These are phyloP conservation scores for Drosophila birchii DNA, from an alignment of 2,888 invertebrate species.

Conservation along the genomic window DNA sequence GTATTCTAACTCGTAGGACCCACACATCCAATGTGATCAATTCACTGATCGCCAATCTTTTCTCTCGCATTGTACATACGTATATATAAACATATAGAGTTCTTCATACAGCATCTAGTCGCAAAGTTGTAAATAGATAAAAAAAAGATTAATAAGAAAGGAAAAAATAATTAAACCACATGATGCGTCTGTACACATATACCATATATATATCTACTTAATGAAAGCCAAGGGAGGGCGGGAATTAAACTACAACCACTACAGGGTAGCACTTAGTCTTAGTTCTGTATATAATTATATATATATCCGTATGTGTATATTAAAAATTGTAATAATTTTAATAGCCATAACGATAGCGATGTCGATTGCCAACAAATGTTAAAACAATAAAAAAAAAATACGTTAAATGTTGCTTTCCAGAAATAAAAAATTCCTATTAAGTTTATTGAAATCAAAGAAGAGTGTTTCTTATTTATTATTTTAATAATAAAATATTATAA, in stretches of 20 bases:
- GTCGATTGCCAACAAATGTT: constrained; percentile 29
- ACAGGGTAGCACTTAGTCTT: constrained; percentile 38
- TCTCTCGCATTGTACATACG: constrained; percentile 45
- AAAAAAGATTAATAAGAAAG: neutral
- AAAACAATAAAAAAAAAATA: constrained; percentile 5
- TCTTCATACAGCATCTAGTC: constrained; percentile 74
- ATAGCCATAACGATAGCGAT: constrained; percentile 29
- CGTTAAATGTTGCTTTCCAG: constrained; percentile 61
- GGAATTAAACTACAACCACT: constrained; percentile 35
- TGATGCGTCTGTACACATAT: constrained; percentile 19
- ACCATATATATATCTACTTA: constrained; percentile 9
- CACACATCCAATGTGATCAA: constrained; percentile 4
- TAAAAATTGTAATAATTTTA: constrained; percentile 10
- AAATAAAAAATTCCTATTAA: constrained; percentile 73
- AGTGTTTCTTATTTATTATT: neutral
- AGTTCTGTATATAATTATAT: constrained; percentile 21
- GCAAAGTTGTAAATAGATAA: constrained; percentile 63
- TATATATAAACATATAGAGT: constrained; percentile 49
- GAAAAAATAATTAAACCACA: neutral
- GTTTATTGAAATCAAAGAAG: constrained; percentile 18
- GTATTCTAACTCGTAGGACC: constrained; percentile 60
- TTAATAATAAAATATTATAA: too few relatives aligned
- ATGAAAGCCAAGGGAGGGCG: constrained; percentile 25
- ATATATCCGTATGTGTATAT: constrained; percentile 29
- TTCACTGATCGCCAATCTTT: constrained; percentile 1